A percentile compares a stretch with the other conserved stretches of the same genome.
Conservation (phyloP, 1,140 invertebrate species). For the Olivierus martensii region DNA sequence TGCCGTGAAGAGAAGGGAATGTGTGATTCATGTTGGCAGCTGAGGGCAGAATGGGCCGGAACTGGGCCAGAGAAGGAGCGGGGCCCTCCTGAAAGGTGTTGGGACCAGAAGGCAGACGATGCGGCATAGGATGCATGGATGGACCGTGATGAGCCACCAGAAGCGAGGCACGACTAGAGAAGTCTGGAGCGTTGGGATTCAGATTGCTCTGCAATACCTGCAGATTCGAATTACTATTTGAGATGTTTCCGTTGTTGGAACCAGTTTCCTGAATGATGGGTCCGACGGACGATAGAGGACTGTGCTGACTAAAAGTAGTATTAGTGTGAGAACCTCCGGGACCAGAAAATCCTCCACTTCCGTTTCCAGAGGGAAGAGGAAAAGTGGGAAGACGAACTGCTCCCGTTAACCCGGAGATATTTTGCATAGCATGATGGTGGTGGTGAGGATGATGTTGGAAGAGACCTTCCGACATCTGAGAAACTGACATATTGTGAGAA, state of each 20-base stretch:
- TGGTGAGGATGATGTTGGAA: slow-evolving; percentile 7
- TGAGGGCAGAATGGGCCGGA: slow-evolving; percentile 8
- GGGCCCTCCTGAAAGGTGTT: slow-evolving; percentile 7
- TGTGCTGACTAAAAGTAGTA: slow-evolving; percentile 14
- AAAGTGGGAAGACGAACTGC: slow-evolving; percentile 8
- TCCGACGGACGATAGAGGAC: slow-evolving; percentile 14
- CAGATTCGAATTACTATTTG: background rate
- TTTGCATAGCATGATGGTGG: too few relatives aligned
- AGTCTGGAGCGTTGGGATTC: slow-evolving; percentile 77
- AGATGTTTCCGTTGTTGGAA: background rate
- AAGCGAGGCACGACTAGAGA: slow-evolving; percentile 33
- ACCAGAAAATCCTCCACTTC: background rate
- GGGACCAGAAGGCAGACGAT: slow-evolving; percentile 4
- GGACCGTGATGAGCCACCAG: slow-evolving; percentile 13
- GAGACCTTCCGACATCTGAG: slow-evolving; percentile 6
- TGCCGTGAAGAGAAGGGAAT: slow-evolving; percentile 4
- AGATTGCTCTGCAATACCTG: slow-evolving; percentile 45
- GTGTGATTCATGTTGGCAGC: background rate
- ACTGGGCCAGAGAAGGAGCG: slow-evolving; percentile 7
- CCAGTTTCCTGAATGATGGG: slow-evolving; percentile 5
- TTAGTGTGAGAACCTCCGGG: slow-evolving; percentile 13
- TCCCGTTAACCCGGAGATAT: background rate
- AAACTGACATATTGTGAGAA: background rate
- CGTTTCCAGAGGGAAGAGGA: background rate
- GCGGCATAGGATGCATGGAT: slow-evolving; percentile 6